A percentile compares a stretch with the other conserved stretches of the same genome.
These are phyloP conservation scores for Lophochroa leadbeateri DNA, from an alignment of 2,113 vertebrate species.

Conservation along the genomic window DNA sequence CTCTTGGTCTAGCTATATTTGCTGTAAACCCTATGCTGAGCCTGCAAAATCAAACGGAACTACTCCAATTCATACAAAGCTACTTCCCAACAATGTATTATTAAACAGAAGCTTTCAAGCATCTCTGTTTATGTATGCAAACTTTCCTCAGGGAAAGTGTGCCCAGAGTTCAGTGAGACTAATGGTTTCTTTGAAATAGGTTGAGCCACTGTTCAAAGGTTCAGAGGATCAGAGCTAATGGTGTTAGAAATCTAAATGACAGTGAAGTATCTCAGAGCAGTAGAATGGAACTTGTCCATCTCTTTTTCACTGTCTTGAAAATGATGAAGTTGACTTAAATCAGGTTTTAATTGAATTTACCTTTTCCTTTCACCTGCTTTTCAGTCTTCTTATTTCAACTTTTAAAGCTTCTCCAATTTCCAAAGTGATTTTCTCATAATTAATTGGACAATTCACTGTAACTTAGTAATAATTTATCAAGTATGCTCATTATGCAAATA, in stretches of 20 bases:
- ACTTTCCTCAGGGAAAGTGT: not conserved
- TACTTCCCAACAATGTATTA: not conserved
- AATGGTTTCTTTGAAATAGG: not conserved
- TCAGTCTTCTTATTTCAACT: not conserved
- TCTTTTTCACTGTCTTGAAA: not conserved
- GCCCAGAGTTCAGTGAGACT: not conserved
- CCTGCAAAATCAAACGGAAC: no score
- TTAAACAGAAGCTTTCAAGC: not conserved
- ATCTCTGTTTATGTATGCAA: not conserved
- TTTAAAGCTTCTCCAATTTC: not conserved
- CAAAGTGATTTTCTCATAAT: constrained; percentile 20
- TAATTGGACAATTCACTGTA: constrained; percentile 29
- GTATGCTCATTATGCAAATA: constrained; percentile 6
- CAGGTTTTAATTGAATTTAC: constrained; percentile 8
- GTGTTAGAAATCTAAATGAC: not conserved
- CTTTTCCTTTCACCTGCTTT: not conserved
- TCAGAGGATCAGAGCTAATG: not conserved
- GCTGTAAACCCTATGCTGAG: not conserved
- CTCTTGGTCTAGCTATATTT: not conserved
- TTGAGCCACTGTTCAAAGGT: not conserved
- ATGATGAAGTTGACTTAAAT: not conserved
- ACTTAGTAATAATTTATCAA: constrained; percentile 36
- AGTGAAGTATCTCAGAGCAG: not conserved
- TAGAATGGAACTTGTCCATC: not conserved
- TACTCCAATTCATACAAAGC: not conserved